Conservation (phyloP, 2,113 vertebrate species). For the Leptodactylus fuscus region DNA sequence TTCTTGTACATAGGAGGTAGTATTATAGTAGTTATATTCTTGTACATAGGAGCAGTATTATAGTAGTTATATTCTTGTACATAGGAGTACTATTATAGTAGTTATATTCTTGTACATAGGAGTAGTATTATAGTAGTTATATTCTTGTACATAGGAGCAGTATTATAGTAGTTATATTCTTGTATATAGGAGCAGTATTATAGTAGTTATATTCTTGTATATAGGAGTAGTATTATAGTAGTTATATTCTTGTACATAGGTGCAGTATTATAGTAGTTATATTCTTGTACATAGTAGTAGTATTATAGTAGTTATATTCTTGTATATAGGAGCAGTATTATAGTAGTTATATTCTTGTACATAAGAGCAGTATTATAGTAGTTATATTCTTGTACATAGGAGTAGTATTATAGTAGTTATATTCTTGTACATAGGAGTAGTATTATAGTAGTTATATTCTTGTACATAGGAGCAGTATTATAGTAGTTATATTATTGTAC, state of each 20-base stretch:
- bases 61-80: background rate
- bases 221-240: conserved; percentile 9
- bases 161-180: conserved; percentile 14
- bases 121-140: background rate
- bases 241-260: conserved; percentile 4
- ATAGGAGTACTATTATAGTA: background rate
- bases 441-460: conserved; percentile 8
- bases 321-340: too few species aligned
- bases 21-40: too few species aligned
- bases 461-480: background rate
- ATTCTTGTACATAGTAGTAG: too few species aligned
- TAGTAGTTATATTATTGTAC: too few species aligned
- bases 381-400: conserved; percentile 4
- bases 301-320: too few species aligned
- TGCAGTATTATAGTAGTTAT: too few species aligned
- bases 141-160: conserved; percentile 1
- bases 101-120: conserved; percentile 1
- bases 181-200: conserved; percentile 3
- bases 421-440: conserved; percentile 4
- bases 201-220: conserved; percentile 2
- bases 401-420: conserved; percentile 5
- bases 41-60: background rate
- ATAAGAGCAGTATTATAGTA: background rate
- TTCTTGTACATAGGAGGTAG: too few species aligned
- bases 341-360: too few species aligned